Evolutionary conservation across 2,797 vertebrate genomes (phyloP), one percentile per base, ranked within the genome.

Genomic region (Cynodonichthys magdalenae): DNA sequence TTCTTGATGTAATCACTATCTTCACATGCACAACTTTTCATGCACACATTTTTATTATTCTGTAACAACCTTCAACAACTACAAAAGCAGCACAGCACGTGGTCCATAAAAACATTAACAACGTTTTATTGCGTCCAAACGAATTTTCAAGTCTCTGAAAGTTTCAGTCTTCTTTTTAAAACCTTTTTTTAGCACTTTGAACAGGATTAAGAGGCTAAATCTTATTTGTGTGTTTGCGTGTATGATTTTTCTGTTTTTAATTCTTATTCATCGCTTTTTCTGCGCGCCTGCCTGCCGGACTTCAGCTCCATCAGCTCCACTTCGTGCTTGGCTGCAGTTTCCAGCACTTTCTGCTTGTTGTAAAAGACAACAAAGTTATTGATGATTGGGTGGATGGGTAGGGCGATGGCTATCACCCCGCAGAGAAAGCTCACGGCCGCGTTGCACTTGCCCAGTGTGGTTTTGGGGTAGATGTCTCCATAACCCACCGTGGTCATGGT

Each of bases 401-500:
- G 75, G 0, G 97, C 97, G 0, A 99, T 99, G 0, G 97, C 97
- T 19, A 99, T 98, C 51, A 99, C 96, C 11, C 97, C 97, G 0
- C 97, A 99, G 49, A 99, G 92, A 77, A 99, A 99, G 91, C 97
- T 99, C 75, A 98, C 94, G 53, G 97, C 97, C 0, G 97, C 97
- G 15, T 99, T 99, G 82, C 98, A 94, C 77, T 97, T 96, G 51
- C 97, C 97, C 11, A 99, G 90, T 0, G 96, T 96, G 59, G 97
- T 99, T 89, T 99, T 99, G 60, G 97, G 97, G 74, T 99, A 99
- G 78, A 99, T 97, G 77, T 99, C 97, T 0, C 97, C 97, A 0
- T 98, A 99, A 24, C 97, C 97, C 58, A 99, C 97, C 0, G 97
- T 99, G 46, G 97, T 99, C 97, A 99, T 99, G 81, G 97, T 99